These are phyloP conservation scores for Sylvilagus bachmani DNA, from an alignment of 2,113 vertebrate species.

Conservation along the genomic window DNA sequence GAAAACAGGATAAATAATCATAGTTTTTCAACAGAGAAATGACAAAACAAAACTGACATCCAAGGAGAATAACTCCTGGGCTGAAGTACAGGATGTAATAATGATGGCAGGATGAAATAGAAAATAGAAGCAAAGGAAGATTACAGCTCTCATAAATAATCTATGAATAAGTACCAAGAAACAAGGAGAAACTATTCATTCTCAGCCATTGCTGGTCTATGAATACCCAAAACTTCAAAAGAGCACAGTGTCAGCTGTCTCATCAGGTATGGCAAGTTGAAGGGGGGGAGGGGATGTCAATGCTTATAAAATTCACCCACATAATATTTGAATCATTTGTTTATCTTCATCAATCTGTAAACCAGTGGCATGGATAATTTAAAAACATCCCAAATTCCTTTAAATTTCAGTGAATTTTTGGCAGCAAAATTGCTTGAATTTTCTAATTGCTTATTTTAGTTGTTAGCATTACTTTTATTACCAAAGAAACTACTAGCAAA, in stretches of 20 bases:
- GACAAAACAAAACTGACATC: not conserved
- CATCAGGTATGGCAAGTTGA: not conserved
- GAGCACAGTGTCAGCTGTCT: not conserved
- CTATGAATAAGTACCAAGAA: not conserved
- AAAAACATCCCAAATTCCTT: constrained; percentile 24
- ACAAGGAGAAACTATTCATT: not conserved
- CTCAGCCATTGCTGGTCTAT: not conserved
- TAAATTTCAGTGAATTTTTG: constrained; percentile 60
- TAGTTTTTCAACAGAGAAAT: not conserved
- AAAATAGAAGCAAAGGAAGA: constrained; percentile 21
- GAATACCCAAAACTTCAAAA: not conserved
- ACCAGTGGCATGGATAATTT: not conserved
- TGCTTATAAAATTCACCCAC: constrained; percentile 7
- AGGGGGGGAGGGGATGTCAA: fast-evolving
- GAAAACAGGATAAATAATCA: not conserved
- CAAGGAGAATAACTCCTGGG: not conserved
- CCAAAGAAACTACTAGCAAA: constrained; percentile 13
- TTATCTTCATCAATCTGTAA: constrained; percentile 55
- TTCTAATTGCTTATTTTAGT: constrained; percentile 6
- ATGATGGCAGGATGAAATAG: not conserved
- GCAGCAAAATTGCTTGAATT: constrained; percentile 42
- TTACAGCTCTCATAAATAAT: not conserved
- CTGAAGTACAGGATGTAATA: not conserved
- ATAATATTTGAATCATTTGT: not conserved
- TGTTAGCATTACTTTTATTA: constrained; percentile 46